Evolutionary conservation across 2,113 vertebrate genomes (phyloP).

Genomic region (Eurypyga helias): DNA sequence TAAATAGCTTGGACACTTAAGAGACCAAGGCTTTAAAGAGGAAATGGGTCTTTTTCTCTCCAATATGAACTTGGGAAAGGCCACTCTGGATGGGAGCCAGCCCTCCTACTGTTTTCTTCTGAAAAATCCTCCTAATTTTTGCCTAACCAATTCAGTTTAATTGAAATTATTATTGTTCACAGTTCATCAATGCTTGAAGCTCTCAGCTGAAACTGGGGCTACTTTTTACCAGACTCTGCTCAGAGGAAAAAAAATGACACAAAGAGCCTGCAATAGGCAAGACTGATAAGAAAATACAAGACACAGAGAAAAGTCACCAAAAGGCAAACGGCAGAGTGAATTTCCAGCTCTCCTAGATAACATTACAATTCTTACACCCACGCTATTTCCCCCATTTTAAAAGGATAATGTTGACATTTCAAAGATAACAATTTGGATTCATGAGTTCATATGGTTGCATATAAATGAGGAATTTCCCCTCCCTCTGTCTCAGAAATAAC

Average conservation of each 20-base stretch:
- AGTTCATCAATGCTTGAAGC: neutral
- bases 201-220: neutral
- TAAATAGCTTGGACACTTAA: neutral
- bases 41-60: neutral
- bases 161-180: neutral
- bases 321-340: neutral
- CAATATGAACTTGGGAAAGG: neutral
- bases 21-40: neutral
- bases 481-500: neutral
- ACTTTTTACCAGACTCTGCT: neutral
- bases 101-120: neutral
- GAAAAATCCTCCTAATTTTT: neutral
- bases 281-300: neutral
- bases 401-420: neutral
- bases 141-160: neutral
- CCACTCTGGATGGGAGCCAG: neutral
- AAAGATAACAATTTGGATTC: neutral
- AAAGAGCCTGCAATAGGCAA: neutral
- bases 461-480: neutral
- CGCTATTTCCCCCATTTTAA: neutral
- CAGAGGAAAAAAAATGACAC: neutral
- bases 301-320: neutral
- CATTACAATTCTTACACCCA: neutral
- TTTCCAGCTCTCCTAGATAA: neutral
- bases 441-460: neutral